These are phyloP conservation scores for Brevipalpus yothersi DNA, from an alignment of 1,140 invertebrate species.

Conservation along the genomic window DNA sequence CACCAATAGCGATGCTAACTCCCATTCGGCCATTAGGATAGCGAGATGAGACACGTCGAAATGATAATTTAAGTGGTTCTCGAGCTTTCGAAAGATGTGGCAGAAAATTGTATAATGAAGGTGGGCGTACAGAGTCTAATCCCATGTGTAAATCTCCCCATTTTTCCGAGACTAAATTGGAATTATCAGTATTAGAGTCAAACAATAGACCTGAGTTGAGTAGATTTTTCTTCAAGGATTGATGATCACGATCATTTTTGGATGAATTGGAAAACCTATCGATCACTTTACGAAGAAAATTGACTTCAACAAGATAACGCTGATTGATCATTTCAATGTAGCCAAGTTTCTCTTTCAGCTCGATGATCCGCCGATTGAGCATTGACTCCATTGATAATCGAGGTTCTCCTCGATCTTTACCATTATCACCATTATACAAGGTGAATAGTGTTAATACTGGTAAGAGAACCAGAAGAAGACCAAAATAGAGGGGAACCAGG, in stretches of 20 bases:
- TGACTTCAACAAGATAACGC: background rate
- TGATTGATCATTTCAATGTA: slow-evolving; percentile 1
- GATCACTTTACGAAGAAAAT: background rate
- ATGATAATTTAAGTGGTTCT: slow-evolving; percentile 46
- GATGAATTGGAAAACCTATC: background rate
- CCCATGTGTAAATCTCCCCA: background rate
- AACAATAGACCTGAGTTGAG: background rate
- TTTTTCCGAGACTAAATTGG: background rate
- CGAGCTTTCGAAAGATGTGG: slow-evolving; percentile 59
- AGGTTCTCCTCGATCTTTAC: background rate
- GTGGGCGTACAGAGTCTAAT: slow-evolving; percentile 21
- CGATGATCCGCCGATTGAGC: background rate
- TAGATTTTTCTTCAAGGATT: background rate
- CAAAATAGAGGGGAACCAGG: background rate
- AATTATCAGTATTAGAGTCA: background rate
- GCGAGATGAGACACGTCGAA: slow-evolving; percentile 14
- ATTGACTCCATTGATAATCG: background rate
- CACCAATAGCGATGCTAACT: slow-evolving; percentile 54
- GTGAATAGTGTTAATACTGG: background rate
- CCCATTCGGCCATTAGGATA: background rate
- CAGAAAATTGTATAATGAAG: slow-evolving; percentile 57
- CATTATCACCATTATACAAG: background rate
- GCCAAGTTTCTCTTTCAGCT: background rate
- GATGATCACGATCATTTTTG: background rate
- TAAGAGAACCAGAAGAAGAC: background rate